Evolutionary conservation across 1,140 invertebrate genomes (phyloP), one percentile per base, ranked within the genome.

Genomic region (Nephotettix cincticeps): DNA sequence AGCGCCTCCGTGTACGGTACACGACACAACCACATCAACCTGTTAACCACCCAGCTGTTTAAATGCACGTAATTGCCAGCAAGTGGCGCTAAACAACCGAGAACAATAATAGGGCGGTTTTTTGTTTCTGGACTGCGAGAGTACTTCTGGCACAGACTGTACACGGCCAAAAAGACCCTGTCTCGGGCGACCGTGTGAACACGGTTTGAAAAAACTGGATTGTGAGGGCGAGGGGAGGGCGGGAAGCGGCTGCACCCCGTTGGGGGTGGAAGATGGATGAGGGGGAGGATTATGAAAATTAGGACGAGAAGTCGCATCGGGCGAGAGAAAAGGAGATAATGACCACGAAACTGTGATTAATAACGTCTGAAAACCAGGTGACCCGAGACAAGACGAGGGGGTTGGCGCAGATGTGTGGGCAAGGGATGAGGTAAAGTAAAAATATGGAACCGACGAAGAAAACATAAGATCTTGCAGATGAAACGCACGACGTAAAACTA

Each of bases 231-330:
- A 36, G 32, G 32, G 27, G 27, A 9, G 56, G 56, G 47, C 21
- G 56, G 47, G 47, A 54, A 21, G 47, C 13, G 6, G 27, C 21
- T 14, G 56, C 23, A 29, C 56, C 56, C 56, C n/a, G 6, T 21
- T 29, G 56, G 27, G 56, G 56, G 56, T 23, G 56, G 56, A 36
- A 21, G 56, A 61, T 61, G 56, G 56, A 61, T 61, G 56, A 61
- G 23, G 56, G 56, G 56, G 56, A 27, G 56, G 56, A 61, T 61
- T 61, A 61, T 61, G 56, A 61, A 61, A 61, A 61, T 61, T 61
- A 61, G 56, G 56, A 61, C 56, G 56, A 61, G 56, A 61, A 61
- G 56, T 61, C 56, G 56, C 56, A 61, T 61, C 56, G 56, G 56
- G 56, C 27, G 56, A 14, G 56, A 61, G 56, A 61, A 61, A 28